Base-by-base conservation (phyloP, 2,888 invertebrate genomes). In the Rhagium mordax region DNA sequence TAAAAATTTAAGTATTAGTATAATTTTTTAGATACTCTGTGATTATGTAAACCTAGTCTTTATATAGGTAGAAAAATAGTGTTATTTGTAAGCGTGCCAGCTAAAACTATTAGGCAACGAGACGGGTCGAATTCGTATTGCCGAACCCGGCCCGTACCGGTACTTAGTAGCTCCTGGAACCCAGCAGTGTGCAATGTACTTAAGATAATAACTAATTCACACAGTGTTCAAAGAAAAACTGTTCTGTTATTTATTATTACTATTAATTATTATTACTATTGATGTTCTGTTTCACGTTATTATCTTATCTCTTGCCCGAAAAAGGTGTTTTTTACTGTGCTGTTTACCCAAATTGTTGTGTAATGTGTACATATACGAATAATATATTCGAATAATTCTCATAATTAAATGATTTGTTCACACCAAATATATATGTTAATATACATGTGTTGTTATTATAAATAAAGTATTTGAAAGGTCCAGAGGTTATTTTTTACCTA, bases 401-500 rank as follows among this genome's bases (percentile, higher is more conserved):
- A 85, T 83, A 82, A 83, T 81, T 81, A 80, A 85, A 86, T 87
- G 85, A 87, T 87, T 88, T 88, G 87, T 87, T 88, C 87, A 86
- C 87, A 86, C 85, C 86, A 86, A 86, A 86, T 87, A 87, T 88
- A 85, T 88, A 88, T 88, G 88, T 88, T 88, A 88, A 84, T 81
- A 86, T 88, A 88, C 87, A 88, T 88, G 88, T 88, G 88, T 88
- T 88, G 87, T 88, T 88, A 87, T 86, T 84, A 86, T 84, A 83
- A 85, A 85, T 85, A 85, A 85, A 78, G 78, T 77, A 78, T 78
- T 73, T 78, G 77, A 78, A 78, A 76, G 70, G 74, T 72, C 73
- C 8, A 7, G 18, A n/a, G 24, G 16, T 72, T 18, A 18, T 70
- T 72, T 67, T 67, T 27, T 51, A 51, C 20, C 2, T 8, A 51